Conservation (phyloP, 2,797 vertebrate species). For the Allobates femoralis region DNA sequence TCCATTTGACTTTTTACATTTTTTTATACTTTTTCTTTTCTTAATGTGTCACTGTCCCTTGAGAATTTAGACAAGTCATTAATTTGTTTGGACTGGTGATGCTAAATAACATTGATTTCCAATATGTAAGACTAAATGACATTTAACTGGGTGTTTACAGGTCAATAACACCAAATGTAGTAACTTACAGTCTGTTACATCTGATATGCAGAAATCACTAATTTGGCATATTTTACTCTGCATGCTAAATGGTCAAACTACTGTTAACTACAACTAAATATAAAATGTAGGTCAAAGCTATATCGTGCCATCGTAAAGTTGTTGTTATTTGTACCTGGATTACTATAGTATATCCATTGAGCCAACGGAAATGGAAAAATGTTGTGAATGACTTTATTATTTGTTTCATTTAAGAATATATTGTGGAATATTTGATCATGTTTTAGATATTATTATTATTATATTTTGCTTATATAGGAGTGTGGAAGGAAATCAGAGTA, state of each 20-base stretch:
- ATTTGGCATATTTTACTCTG: not conserved
- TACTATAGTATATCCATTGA: not conserved
- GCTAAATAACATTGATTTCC: conserved; percentile 62
- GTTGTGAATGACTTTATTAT: not conserved
- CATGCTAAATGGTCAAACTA: not conserved
- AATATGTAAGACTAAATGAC: conserved; percentile 54
- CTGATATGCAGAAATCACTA: conserved; percentile 8
- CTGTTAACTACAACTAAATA: not conserved
- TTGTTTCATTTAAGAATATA: not conserved
- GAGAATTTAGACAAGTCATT: conserved; percentile 28
- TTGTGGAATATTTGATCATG: not conserved
- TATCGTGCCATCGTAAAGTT: not conserved
- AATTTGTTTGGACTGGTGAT: conserved; percentile 52
- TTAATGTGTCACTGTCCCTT: conserved; percentile 5
- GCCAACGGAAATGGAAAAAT: not conserved
- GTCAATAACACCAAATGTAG: conserved; percentile 53
- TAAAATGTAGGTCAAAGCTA: not conserved
- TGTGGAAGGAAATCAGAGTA: no score
- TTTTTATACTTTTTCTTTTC: not conserved
- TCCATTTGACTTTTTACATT: not conserved
- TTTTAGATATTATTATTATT: no score
- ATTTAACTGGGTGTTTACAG: conserved; percentile 47
- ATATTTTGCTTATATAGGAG: no score
- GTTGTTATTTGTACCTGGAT: not conserved
- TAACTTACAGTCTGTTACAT: conserved; percentile 28